These are phyloP conservation scores for Hiodon alosoides DNA, from an alignment of 2,113 vertebrate species.

Conservation along the genomic window DNA sequence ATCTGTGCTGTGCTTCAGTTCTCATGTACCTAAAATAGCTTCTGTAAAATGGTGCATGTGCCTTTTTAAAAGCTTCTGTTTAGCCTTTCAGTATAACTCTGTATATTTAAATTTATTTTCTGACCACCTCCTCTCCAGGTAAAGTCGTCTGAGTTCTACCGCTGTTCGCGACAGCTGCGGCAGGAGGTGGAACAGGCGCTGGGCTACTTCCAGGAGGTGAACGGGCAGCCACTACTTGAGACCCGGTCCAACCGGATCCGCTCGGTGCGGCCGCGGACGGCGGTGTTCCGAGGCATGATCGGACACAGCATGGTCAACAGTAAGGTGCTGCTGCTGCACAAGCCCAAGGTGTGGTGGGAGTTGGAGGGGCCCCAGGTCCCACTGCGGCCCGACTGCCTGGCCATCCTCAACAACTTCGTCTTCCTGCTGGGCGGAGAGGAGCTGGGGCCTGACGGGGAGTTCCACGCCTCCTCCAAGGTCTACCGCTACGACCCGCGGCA, in stretches of 20 bases:
- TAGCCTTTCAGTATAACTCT: too few relatives aligned
- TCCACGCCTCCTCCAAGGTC: slow-evolving; percentile 96
- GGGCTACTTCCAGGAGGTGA: slow-evolving; percentile 91
- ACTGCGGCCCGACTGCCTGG: slow-evolving; percentile 89
- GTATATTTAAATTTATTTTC: too few relatives aligned
- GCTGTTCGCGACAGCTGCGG: slow-evolving; percentile 90
- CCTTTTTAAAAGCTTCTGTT: too few relatives aligned
- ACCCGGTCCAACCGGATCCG: slow-evolving; percentile 90
- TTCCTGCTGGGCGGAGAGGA: slow-evolving; percentile 96
- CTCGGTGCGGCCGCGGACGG: slow-evolving; percentile 90
- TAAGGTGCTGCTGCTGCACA: slow-evolving; percentile 95
- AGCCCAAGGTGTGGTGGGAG: slow-evolving; percentile 97
- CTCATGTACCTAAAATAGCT: too few relatives aligned
- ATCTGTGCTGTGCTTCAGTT: too few relatives aligned
- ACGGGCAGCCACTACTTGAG: slow-evolving; percentile 91
- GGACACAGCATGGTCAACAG: slow-evolving; percentile 99
- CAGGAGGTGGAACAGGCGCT: slow-evolving; percentile 93
- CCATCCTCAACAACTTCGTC: slow-evolving; percentile 95
- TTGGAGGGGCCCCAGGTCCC: slow-evolving; percentile 95
- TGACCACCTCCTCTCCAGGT: slow-evolving; percentile 62
- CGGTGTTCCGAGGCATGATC: slow-evolving; percentile 97
- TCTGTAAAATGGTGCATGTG: too few relatives aligned
- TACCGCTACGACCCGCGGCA: slow-evolving; percentile 95
- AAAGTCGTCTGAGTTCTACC: slow-evolving; percentile 98
- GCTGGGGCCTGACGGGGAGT: slow-evolving; percentile 92